Evolutionary conservation across 2,888 invertebrate species (phyloP), one percentile per base, ranked within the genome.

Genomic region (Campopleginae sp.): DNA sequence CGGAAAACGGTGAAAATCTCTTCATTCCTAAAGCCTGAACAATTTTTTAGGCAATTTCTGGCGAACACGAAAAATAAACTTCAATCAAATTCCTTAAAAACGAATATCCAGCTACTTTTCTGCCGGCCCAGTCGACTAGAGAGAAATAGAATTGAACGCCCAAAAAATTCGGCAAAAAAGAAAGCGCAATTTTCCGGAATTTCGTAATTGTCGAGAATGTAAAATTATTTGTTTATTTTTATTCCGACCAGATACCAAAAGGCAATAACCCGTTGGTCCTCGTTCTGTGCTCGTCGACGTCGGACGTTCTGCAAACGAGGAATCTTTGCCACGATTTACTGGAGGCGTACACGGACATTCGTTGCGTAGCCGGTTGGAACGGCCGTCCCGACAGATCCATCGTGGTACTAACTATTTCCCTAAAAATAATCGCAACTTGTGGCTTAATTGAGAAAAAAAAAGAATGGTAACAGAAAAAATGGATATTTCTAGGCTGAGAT

Each of bases 241-340:
- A 44, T 27, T 23, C 58, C 19, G 0, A 17, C 61, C 82, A 91
- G 90, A 42, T 90, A 61, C 88, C 88, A 65, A 61, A 77, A 44
- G 94, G 94, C 27, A 94, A 94, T 58, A 96, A 96, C 46, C 97
- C 97, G 0, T 93, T 95, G 17, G 95, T 95, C 23, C 94, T 97
- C 6, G 95, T 97, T 80, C 92, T 97, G 23, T 96, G 96, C 87
- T 95, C 96, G 0, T 96, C 91, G 3, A 90, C 91, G 2, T 84
- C 86, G 54, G 89, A 91, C 71, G 93, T 90, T 76, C 87, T 91
- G 38, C 83, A 88, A 74, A 83, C 90, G 42, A 80, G 87, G 17
- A 80, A 63, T 0, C 80, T 89, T 4, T 93, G 88, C 72, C 66
- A 76, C 4, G 86, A 87, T 31, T 87, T 91, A 33, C 83, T 92